Evolutionary conservation across 2,113 vertebrate genomes (phyloP).

Genomic region (Thomomys bottae): DNA sequence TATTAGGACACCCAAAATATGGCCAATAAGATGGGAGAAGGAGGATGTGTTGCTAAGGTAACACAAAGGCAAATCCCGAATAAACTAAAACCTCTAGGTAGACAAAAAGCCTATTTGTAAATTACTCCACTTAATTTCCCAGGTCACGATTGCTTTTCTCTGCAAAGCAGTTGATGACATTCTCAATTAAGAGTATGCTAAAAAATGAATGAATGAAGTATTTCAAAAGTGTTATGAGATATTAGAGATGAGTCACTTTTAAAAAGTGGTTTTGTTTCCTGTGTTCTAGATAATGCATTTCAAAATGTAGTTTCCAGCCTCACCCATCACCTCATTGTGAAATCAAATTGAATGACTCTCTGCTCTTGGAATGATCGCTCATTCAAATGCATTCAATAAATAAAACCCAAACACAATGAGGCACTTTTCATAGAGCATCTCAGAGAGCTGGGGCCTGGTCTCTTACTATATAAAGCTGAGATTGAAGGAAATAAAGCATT

Average conservation of each 20-base stretch:
- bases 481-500: conserved; percentile 67
- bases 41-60: conserved; percentile 48
- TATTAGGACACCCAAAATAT: conserved; percentile 17
- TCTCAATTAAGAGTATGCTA: conserved; percentile 75
- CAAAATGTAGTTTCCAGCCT: conserved; percentile 71
- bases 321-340: conserved; percentile 70
- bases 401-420: conserved; percentile 68
- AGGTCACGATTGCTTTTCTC: conserved; percentile 72
- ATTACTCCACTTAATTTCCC: conserved; percentile 76
- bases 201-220: conserved; percentile 81
- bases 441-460: conserved; percentile 55
- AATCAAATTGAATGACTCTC: conserved; percentile 76
- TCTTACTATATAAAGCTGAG: conserved; percentile 61
- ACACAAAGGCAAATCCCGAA: conserved; percentile 47
- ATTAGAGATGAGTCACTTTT: conserved; percentile 80
- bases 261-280: conserved; percentile 75
- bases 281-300: conserved; percentile 63
- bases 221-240: conserved; percentile 73
- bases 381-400: conserved; percentile 75
- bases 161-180: conserved; percentile 52
- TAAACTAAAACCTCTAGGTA: conserved; percentile 66
- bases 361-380: conserved; percentile 68
- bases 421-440: conserved; percentile 39
- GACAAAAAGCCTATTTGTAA: conserved; percentile 74
- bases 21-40: neutral